Conservation (phyloP, 2,113 vertebrate genomes). For the Fulmarus glacialis region DNA sequence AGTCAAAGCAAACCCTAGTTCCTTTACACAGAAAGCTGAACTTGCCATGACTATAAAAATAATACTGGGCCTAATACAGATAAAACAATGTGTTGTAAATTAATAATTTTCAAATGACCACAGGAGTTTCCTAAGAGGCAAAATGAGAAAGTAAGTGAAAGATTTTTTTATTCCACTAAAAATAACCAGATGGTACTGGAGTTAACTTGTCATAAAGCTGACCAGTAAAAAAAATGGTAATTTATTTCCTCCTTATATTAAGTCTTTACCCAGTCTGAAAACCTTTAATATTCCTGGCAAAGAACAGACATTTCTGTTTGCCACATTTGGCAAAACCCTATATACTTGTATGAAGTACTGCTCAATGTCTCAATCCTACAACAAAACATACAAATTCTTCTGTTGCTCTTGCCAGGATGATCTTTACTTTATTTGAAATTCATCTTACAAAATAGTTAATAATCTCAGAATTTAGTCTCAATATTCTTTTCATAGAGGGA, state of each 20-base stretch:
- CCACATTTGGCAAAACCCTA: neutral
- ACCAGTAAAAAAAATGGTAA: neutral
- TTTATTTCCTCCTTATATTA: neutral
- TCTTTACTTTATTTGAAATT: neutral
- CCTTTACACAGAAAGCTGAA: neutral
- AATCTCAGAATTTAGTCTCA: neutral
- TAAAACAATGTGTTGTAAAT: neutral
- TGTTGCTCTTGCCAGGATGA: neutral
- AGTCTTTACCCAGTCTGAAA: neutral
- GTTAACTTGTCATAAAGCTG: neutral
- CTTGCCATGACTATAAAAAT: neutral
- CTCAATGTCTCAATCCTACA: neutral
- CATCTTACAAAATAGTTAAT: neutral
- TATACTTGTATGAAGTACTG: neutral
- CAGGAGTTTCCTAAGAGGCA: neutral
- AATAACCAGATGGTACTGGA: neutral
- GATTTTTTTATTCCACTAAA: neutral
- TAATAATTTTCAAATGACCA: neutral
- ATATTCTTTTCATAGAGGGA: neutral
- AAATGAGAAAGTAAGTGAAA: neutral
- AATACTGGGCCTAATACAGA: neutral
- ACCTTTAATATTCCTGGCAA: neutral
- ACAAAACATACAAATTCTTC: neutral
- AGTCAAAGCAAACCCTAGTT: neutral
- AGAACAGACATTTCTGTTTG: neutral